A percentile compares a stretch with the other conserved stretches of the same genome.
phyloP scores from a whole-genome alignment of 2,113 vertebrate species.

The Equus quagga region DNA sequence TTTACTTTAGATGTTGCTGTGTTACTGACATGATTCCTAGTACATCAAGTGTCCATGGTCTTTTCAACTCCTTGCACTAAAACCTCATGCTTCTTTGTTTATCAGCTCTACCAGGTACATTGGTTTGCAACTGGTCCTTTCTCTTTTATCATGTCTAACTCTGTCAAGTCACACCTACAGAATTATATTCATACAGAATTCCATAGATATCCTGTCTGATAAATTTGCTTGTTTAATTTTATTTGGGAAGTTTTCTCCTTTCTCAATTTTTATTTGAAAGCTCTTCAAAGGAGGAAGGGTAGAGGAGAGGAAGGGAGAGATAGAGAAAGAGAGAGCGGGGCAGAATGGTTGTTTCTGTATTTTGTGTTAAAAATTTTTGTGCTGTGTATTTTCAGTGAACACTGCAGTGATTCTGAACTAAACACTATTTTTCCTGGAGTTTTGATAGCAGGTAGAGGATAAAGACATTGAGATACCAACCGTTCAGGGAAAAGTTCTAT shows the following conservation, averaged over 20 bases:
- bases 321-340: neutral
- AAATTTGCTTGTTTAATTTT: neutral
- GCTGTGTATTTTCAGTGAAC: neutral
- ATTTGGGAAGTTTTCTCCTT: neutral
- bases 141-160: neutral
- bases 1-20: neutral
- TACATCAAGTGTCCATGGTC: neutral
- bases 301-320: neutral
- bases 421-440: neutral
- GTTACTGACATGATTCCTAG: no score
- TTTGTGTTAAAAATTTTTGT: conserved; percentile 29
- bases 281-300: neutral
- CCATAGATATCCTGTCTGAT: rapidly evolving
- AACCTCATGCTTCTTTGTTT: neutral
- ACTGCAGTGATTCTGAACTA: neutral
- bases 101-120: neutral
- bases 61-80: neutral
- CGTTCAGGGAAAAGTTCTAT: neutral
- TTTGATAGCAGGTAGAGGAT: neutral
- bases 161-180: neutral
- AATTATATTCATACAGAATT: neutral
- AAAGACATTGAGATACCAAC: neutral
- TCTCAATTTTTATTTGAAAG: neutral
- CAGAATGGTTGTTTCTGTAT: neutral
- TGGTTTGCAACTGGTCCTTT: neutral